phyloP scores from a whole-genome alignment of 2,888 invertebrate species.

The Toxonevra muliebris region DNA sequence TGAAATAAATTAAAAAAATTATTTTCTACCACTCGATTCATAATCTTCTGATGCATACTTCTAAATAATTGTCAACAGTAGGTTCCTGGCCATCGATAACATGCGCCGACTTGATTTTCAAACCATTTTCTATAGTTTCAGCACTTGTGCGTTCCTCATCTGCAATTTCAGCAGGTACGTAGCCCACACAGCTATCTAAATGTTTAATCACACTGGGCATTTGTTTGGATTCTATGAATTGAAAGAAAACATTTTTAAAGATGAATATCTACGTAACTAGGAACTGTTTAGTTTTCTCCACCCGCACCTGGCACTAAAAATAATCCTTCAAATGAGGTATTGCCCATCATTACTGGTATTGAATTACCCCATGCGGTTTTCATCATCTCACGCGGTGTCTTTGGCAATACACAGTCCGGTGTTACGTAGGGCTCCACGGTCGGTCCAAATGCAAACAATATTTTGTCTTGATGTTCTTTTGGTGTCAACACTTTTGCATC shows the following conservation, averaged over 20 bases:
- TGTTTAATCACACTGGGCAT: constrained; percentile 43
- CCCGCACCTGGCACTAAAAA: constrained; percentile 51
- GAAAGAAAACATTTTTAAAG: no score
- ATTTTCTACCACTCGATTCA: background rate
- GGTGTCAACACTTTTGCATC: constrained; percentile 54
- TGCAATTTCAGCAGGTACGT: constrained; percentile 54
- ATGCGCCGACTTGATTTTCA: constrained; percentile 51
- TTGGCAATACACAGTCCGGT: constrained; percentile 58
- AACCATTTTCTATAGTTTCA: constrained; percentile 45
- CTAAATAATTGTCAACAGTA: constrained; percentile 53
- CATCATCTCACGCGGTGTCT: constrained; percentile 57
- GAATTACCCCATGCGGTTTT: constrained; percentile 61
- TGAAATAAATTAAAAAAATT: constrained; percentile 35
- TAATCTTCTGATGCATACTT: constrained; percentile 46
- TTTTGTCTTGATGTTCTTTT: constrained; percentile 49
- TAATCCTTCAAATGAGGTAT: constrained; percentile 60
- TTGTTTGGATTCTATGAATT: constrained; percentile 13
- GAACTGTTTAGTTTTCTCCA: background rate
- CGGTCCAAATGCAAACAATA: constrained; percentile 59
- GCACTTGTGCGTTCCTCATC: constrained; percentile 44
- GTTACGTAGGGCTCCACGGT: constrained; percentile 58
- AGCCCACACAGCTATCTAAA: constrained; percentile 48
- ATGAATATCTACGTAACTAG: background rate
- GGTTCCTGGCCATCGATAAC: constrained; percentile 52
- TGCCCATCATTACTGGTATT: constrained; percentile 61